Evolutionary conservation across 1,140 invertebrate genomes (phyloP), one percentile per base, ranked within the genome.

Genomic region (Globodera rostochiensis): DNA sequence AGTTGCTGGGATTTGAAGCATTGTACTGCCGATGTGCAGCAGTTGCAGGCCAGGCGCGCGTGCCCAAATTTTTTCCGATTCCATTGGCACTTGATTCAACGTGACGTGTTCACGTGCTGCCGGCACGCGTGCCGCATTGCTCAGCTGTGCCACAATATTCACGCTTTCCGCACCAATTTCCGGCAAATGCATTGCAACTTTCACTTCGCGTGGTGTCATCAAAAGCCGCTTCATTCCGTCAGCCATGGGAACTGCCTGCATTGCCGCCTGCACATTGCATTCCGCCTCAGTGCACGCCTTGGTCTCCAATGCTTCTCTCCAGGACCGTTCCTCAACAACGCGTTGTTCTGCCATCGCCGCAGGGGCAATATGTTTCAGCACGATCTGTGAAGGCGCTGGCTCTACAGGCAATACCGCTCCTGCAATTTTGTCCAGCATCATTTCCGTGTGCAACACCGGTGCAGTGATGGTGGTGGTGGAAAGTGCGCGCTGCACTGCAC

Each of bases 1-100:
- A 4, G 78, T 46, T 21, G 13, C 45, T 19, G 5, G 50, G n/a
- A 73, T 36, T 74, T 79, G 15, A 73, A 79, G 45, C 80, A 78
- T 78, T 50, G n/a, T 50, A 50, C 25, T 9, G 13, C 19, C 57
- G 47, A 9, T 15, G 25, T 45, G 11, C 36, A 19, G 46, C 36
- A 36, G 25, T 79, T 64, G 9, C 53, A 71, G 9, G 74, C 46
- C 50, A 21, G 78, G 21, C 60, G 4, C 21, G 57, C 66, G 53
- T n/a, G 4, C 70, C 19, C 66, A 53, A 53, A 7, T 2, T 9
- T 53, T 53, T 13, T 9, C 7, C 7, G 7, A 53, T 53, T 53
- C 50, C 50, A 53, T 9, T 53, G 50, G 76, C 25, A 57, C 11
- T 13, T 45, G 25, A 15, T 21, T 36, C 67, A 53, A n/a, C 57